Conservation (phyloP, 2,888 invertebrate genomes). For the Dioctria rufipes region DNA sequence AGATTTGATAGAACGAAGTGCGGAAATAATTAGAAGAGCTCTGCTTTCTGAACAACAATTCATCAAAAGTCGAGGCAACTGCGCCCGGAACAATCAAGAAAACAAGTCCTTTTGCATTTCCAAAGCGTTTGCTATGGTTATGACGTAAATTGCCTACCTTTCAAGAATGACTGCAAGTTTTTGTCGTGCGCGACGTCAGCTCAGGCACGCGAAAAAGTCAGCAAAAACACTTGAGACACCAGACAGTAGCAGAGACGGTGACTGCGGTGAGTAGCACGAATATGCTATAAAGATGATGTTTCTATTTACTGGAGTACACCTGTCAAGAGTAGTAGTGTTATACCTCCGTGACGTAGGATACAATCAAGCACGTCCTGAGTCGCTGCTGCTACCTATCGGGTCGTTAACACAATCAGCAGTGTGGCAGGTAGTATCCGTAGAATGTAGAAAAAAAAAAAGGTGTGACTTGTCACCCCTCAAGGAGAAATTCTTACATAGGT, state of each 20-base stretch:
- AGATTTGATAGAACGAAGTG: not conserved
- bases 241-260: conserved; percentile 17
- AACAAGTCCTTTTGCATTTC: conserved; percentile 31
- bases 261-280: conserved; percentile 27
- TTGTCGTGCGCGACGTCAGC: conserved; percentile 34
- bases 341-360: conserved; percentile 38
- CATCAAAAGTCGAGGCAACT: conserved; percentile 11
- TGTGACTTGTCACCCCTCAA: conserved; percentile 41
- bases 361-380: conserved; percentile 31
- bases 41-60: conserved; percentile 46
- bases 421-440: not conserved
- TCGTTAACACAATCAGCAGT: conserved; percentile 50
- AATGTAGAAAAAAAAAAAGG: not conserved
- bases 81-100: not conserved
- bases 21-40: conserved; percentile 50
- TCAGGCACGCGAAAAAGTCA: conserved; percentile 47
- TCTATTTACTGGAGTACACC: conserved; percentile 46
- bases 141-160: conserved; percentile 41
- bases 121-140: conserved; percentile 19
- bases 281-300: conserved; percentile 20
- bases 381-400: conserved; percentile 8
- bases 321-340: conserved; percentile 27
- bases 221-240: conserved; percentile 45
- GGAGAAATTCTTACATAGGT: conserved; percentile 9
- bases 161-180: conserved; percentile 20